Evolutionary conservation across 2,113 vertebrate genomes (phyloP).

Genomic region (Peromyscus maniculatus): DNA sequence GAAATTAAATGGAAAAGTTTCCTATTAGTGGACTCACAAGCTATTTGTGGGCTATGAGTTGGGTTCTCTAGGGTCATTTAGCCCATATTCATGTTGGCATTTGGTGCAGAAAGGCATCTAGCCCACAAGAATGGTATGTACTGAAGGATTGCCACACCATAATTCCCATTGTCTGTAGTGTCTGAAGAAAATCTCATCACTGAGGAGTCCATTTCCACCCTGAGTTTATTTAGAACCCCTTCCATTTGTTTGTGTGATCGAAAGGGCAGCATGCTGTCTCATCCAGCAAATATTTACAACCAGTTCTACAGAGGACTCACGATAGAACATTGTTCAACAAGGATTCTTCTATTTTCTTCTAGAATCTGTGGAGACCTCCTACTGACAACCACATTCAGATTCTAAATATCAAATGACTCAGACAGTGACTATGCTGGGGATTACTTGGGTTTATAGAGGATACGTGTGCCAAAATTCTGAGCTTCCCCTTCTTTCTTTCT

Average conservation of each 20-base stretch:
- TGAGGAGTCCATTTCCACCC: not conserved
- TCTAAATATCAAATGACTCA: slow-evolving; percentile 33
- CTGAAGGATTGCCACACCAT: not conserved
- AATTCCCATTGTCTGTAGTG: not conserved
- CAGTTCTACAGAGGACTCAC: slow-evolving; percentile 9
- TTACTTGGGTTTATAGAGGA: not conserved
- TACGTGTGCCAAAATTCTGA: not conserved
- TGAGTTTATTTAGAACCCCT: not conserved
- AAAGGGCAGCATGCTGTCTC: not conserved
- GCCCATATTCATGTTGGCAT: not conserved
- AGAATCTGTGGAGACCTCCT: not conserved
- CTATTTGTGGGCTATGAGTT: not conserved
- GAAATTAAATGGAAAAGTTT: not conserved
- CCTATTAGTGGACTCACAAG: not conserved
- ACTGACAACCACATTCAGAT: not conserved
- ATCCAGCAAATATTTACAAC: not conserved
- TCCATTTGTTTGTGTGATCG: not conserved
- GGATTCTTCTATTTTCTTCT: slow-evolving; percentile 45
- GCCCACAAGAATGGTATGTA: not conserved
- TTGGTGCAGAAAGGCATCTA: not conserved
- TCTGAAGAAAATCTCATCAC: not conserved
- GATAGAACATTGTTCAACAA: not conserved
- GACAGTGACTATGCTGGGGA: not conserved
- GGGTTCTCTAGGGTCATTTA: not conserved
- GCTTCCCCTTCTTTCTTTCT: not conserved